phyloP scores from a whole-genome alignment of 2,797 vertebrate genomes.

The Hippopotamyrus pictus region DNA sequence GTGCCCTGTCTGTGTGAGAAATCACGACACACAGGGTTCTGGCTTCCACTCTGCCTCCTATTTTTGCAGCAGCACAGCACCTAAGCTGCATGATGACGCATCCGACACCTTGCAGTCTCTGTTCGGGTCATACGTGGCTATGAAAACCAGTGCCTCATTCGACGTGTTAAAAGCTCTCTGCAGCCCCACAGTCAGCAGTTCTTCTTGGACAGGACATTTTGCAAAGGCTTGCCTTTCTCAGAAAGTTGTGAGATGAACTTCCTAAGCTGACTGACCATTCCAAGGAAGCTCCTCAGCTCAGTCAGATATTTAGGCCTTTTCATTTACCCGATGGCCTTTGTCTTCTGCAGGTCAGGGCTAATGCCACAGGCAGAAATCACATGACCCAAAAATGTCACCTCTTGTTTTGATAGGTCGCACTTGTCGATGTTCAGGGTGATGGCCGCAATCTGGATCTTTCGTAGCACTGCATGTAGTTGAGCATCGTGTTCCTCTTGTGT shows the following conservation, averaged over 20 bases:
- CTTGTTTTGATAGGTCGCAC: conserved; percentile 1
- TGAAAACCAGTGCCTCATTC: conserved; percentile 10
- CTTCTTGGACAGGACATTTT: not conserved
- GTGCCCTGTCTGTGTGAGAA: conserved; percentile 20
- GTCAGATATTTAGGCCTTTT: not conserved
- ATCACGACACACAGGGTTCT: conserved; percentile 10
- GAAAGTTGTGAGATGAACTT: not conserved
- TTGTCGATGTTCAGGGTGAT: conserved; percentile 17
- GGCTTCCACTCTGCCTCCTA: conserved; percentile 12
- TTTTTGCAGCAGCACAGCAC: not conserved
- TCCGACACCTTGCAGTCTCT: conserved; percentile 22
- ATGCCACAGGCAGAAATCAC: not conserved
- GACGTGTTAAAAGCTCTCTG: conserved; percentile 12
- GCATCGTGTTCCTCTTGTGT: conserved; percentile 17
- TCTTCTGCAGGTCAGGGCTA: conserved; percentile 16
- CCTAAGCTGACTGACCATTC: not conserved
- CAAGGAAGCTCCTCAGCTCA: not conserved
- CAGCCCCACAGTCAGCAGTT: conserved; percentile 17
- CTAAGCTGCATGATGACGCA: conserved; percentile 13
- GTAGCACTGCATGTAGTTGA: not conserved
- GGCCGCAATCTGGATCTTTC: not conserved
- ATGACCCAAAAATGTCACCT: conserved; percentile 23
- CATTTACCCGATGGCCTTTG: not conserved
- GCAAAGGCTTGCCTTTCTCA: conserved; percentile 10
- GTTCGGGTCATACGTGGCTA: not conserved